These are phyloP conservation scores for Antidorcas marsupialis DNA, from an alignment of 2,113 vertebrate genomes.

Conservation along the genomic window DNA sequence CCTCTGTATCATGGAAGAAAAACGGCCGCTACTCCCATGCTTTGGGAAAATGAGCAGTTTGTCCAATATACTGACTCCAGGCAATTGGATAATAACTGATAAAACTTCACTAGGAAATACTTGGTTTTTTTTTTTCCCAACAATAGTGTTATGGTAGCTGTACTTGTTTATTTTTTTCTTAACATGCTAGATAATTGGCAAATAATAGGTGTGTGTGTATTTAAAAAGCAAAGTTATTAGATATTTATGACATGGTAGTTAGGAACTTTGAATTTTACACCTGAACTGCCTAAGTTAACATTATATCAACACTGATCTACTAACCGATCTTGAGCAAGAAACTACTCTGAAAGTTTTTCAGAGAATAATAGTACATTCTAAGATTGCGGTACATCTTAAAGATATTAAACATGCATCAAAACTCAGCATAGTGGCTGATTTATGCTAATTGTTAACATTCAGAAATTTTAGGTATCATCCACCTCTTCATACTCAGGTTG, in stretches of 20 bases:
- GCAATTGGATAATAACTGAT: not conserved
- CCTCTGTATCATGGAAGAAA: constrained; percentile 1
- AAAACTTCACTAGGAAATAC: not conserved
- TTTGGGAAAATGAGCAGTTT: not conserved
- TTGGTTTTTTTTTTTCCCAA: not conserved
- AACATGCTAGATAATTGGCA: not conserved
- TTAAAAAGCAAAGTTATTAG: not conserved
- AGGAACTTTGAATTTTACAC: not conserved
- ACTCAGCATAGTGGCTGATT: not conserved
- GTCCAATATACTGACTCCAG: not conserved
- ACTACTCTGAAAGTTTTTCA: not conserved
- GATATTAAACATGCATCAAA: not conserved
- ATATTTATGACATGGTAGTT: not conserved
- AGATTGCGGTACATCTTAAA: not conserved
- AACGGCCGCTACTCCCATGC: not conserved
- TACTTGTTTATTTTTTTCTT: not conserved
- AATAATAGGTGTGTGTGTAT: not conserved
- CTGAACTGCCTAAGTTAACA: not conserved
- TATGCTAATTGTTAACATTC: not conserved
- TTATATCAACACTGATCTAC: not conserved
- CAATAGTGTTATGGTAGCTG: not conserved
- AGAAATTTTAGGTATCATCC: not conserved
- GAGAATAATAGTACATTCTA: not conserved
- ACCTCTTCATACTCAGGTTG: not conserved
- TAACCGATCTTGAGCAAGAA: not conserved